These are phyloP conservation scores for Chiroxiphia lanceolata DNA, from an alignment of 2,797 vertebrate species.

Conservation along the genomic window DNA sequence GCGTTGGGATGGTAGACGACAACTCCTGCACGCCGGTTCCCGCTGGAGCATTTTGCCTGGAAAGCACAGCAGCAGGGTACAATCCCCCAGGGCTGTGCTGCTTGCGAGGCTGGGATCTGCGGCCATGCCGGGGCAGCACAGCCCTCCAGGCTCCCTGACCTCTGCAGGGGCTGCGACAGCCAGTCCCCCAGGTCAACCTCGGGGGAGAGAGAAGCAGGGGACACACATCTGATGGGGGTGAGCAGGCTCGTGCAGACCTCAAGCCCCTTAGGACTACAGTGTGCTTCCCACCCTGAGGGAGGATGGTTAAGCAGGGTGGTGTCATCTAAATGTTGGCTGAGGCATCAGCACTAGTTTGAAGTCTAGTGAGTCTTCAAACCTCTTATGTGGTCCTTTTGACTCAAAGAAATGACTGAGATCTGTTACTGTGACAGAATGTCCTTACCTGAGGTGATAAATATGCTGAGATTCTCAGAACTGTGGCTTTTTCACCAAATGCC, in stretches of 20 bases:
- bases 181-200: rapidly evolving
- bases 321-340: neutral
- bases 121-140: rapidly evolving
- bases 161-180: rapidly evolving
- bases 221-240: too few relatives aligned
- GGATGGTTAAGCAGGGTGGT: neutral
- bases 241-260: neutral
- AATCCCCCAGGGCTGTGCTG: neutral
- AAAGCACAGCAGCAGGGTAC: rapidly evolving
- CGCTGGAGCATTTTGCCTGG: rapidly evolving
- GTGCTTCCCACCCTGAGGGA: neutral
- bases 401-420: neutral
- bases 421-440: neutral
- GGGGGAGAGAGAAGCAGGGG: rapidly evolving
- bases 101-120: rapidly evolving
- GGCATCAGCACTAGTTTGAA: neutral
- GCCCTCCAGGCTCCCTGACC: neutral
- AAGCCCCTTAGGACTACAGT: rapidly evolving
- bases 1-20: rapidly evolving
- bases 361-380: neutral
- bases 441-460: rapidly evolving
- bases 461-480: neutral
- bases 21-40: rapidly evolving
- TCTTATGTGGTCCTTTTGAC: neutral
- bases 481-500: neutral